phyloP scores from a whole-genome alignment of 2,888 invertebrate species.

The Drosophila colorata region DNA sequence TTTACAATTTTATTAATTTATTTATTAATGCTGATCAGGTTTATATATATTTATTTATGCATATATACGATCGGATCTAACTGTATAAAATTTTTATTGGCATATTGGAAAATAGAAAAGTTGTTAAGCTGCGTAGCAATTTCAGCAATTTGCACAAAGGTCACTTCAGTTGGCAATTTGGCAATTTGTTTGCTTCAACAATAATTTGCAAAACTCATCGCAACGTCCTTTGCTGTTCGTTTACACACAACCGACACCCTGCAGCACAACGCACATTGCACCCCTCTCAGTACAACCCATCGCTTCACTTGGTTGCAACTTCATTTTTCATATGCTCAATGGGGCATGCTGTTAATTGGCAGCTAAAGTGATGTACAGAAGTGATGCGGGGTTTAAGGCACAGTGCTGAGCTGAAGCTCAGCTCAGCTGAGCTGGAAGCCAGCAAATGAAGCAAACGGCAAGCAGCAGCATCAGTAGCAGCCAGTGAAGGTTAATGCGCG shows the following conservation, averaged over 20 bases:
- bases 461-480: not conserved
- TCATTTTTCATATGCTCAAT: constrained; percentile 63
- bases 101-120: not conserved
- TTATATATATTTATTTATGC: too few relatives aligned
- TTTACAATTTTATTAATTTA: too few relatives aligned
- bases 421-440: constrained; percentile 18
- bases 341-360: constrained; percentile 56
- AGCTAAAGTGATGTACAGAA: constrained; percentile 28
- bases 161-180: constrained; percentile 38
- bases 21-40: too few relatives aligned
- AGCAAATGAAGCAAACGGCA: constrained; percentile 41
- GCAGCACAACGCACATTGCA: not conserved
- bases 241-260: not conserved
- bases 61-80: too few relatives aligned
- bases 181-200: constrained; percentile 25
- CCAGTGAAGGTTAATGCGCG: constrained; percentile 46
- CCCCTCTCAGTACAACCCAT: not conserved
- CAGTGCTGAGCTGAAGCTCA: constrained; percentile 25
- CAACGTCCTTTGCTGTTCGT: constrained; percentile 5
- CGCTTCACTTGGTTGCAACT: constrained; percentile 20
- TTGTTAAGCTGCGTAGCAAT: not conserved
- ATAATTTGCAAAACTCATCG: constrained; percentile 26
- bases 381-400: constrained; percentile 1
- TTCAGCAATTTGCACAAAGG: not conserved
- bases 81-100: too few relatives aligned